A percentile compares a stretch with the other conserved stretches of the same genome.
Conservation (phyloP, 2,797 vertebrate species). For the Pitangus sulphuratus region DNA sequence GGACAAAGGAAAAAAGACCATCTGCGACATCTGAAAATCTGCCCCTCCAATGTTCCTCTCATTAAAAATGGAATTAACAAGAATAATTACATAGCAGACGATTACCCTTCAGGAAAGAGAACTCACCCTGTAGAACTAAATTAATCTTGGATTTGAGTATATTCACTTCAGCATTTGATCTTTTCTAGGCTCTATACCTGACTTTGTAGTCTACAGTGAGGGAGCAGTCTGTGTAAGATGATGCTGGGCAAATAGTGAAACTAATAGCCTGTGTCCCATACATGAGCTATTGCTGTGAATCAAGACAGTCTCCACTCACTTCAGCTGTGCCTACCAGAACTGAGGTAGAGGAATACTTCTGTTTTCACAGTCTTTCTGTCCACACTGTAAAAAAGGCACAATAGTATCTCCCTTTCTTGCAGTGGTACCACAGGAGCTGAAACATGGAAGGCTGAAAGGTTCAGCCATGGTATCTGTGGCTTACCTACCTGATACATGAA, state of each 20-base stretch:
- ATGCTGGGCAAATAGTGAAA: background rate
- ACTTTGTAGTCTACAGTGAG: background rate
- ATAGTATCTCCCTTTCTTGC: background rate
- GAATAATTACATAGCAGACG: background rate
- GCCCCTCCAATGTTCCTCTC: background rate
- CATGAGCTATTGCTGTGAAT: background rate
- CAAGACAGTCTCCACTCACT: background rate
- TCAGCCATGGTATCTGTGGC: background rate
- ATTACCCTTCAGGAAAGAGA: background rate
- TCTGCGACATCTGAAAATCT: background rate
- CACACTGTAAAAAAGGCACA: background rate
- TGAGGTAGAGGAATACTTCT: background rate
- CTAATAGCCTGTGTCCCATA: background rate
- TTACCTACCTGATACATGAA: background rate
- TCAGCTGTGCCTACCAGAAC: background rate
- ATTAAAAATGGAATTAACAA: background rate
- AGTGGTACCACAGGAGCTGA: background rate
- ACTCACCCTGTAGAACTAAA: background rate
- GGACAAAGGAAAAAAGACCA: background rate
- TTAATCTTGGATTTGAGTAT: background rate
- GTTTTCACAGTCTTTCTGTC: background rate
- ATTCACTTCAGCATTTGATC: background rate
- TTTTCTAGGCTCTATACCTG: background rate
- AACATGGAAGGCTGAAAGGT: background rate
- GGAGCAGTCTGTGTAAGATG: background rate